A percentile compares a stretch with the other conserved stretches of the same genome.
phyloP scores from a whole-genome alignment of 2,113 vertebrate genomes.

The Eurypyga helias region DNA sequence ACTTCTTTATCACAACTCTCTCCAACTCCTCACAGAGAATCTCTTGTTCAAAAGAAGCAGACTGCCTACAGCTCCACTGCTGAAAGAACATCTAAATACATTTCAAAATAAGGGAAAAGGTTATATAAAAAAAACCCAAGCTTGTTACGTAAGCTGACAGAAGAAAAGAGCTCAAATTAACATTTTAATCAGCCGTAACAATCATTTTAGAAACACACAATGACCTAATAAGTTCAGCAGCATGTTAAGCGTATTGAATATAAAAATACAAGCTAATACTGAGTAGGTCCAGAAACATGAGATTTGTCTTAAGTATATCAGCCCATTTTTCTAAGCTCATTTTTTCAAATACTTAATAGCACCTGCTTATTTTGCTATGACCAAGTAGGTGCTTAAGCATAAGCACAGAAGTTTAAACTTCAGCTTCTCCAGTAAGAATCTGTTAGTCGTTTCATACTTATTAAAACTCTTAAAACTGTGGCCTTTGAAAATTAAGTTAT shows the following conservation, averaged over 20 bases:
- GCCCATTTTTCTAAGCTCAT: neutral
- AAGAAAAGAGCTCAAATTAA: neutral
- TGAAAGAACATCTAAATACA: neutral
- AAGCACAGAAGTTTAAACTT: neutral
- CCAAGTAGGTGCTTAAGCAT: neutral
- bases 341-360: neutral
- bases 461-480: neutral
- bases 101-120: neutral
- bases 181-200: neutral
- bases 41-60: neutral
- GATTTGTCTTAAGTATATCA: neutral
- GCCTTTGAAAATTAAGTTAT: neutral
- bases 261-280: neutral
- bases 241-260: rapidly evolving
- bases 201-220: neutral
- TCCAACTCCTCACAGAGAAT: neutral
- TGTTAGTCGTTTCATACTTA: neutral
- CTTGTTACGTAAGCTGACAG: neutral
- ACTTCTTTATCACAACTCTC: neutral
- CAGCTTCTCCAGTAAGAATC: neutral
- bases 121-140: neutral
- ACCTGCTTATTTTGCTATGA: neutral
- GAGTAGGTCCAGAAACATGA: neutral
- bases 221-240: neutral
- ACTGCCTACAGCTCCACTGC: neutral